A percentile compares a stretch with the other conserved stretches of the same genome.
These are phyloP conservation scores for Oncorhynchus kisutch DNA, from an alignment of 2,113 vertebrate species.

Conservation along the genomic window DNA sequence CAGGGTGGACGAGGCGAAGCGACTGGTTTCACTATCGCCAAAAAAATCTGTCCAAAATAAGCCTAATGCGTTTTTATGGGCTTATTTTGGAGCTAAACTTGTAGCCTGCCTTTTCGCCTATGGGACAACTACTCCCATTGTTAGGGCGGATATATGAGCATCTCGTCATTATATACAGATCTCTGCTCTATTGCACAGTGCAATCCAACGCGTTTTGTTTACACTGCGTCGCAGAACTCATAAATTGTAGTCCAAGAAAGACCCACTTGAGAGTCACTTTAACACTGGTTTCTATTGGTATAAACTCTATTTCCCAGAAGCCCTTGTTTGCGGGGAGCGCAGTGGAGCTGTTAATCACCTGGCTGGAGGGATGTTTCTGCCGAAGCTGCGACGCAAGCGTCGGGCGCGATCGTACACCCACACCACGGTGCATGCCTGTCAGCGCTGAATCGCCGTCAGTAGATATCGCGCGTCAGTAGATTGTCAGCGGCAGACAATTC, in stretches of 20 bases:
- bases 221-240: not conserved
- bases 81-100: too few relatives aligned
- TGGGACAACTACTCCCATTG: too few relatives aligned
- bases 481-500: too few relatives aligned
- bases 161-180: too few relatives aligned
- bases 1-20: too few relatives aligned
- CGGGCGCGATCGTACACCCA: conserved; percentile 43
- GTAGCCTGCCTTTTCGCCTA: too few relatives aligned
- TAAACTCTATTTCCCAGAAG: conserved; percentile 56
- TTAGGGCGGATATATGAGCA: too few relatives aligned
- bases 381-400: conserved; percentile 42
- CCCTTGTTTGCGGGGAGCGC: conserved; percentile 4
- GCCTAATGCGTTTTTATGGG: too few relatives aligned
- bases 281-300: not conserved
- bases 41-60: too few relatives aligned
- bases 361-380: conserved; percentile 51
- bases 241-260: conserved; percentile 37
- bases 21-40: too few relatives aligned
- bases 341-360: conserved; percentile 36
- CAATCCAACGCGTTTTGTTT: conserved; percentile 16
- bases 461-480: too few relatives aligned
- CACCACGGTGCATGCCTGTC: conserved; percentile 35
- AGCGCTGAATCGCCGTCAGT: not conserved
- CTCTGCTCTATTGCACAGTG: not conserved
- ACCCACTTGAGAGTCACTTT: not conserved